Conservation (phyloP, 2,113 vertebrate genomes). For the Mus spicilegus region DNA sequence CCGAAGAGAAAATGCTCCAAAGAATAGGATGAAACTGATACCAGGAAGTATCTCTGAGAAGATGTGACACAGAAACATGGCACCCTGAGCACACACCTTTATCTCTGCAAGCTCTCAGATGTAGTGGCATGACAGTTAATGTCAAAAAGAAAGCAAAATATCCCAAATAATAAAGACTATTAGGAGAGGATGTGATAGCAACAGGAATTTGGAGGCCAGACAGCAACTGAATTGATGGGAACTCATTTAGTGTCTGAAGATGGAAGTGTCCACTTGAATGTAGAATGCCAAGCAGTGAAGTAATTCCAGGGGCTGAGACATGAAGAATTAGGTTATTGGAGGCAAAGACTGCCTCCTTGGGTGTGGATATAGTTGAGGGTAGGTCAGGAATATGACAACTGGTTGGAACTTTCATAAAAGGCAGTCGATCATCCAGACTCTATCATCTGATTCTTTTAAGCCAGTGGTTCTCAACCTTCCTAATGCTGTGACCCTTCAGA, state of each 20-base stretch:
- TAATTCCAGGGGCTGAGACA: neutral
- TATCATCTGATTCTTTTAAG: neutral
- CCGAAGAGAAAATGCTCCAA: slow-evolving; percentile 40
- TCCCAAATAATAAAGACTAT: slow-evolving; percentile 5
- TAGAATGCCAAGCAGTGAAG: neutral
- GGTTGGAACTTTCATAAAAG: neutral
- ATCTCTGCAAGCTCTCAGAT: neutral
- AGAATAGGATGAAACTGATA: neutral
- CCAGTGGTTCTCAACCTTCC: neutral
- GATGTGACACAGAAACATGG: slow-evolving; percentile 23
- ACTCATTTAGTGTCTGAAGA: slow-evolving; percentile 14
- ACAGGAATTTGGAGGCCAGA: neutral
- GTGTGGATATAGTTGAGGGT: neutral
- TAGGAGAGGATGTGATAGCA: slow-evolving; percentile 21
- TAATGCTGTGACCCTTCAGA: neutral
- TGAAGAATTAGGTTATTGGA: neutral
- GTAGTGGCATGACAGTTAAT: neutral
- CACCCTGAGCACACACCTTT: neutral
- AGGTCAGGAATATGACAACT: neutral
- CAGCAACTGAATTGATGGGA: neutral
- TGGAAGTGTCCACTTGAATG: neutral
- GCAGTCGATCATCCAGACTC: neutral
- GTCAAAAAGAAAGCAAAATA: slow-evolving; percentile 11
- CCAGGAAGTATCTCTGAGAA: neutral
- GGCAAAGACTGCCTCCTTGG: neutral